phyloP scores from a whole-genome alignment of 2,888 invertebrate genomes.

The Mamestra brassicae region DNA sequence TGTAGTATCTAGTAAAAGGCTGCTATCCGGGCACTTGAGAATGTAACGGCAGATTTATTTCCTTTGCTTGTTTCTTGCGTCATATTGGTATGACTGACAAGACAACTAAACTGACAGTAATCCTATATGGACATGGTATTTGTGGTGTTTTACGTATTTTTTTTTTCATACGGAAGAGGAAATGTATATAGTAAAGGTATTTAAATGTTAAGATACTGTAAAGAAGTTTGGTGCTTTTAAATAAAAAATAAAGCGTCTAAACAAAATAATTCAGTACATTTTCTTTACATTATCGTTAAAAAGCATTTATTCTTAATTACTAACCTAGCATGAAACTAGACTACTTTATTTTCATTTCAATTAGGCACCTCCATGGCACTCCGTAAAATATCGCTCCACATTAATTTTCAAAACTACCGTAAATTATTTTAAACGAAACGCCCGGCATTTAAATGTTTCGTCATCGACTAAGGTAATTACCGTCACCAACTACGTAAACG shows the following conservation, averaged over 20 bases:
- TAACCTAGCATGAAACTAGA: slow-evolving; percentile 13
- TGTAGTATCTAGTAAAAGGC: background rate
- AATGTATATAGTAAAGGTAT: slow-evolving; percentile 1
- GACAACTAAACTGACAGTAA: slow-evolving; percentile 3
- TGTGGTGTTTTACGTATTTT: background rate
- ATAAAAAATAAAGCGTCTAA: background rate
- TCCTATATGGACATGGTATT: slow-evolving; percentile 1
- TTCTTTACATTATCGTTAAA: slow-evolving; percentile 12
- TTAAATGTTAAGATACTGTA: slow-evolving; percentile 2
- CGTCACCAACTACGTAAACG: slow-evolving; percentile 42
- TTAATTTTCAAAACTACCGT: slow-evolving; percentile 44
- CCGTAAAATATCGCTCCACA: slow-evolving; percentile 27
- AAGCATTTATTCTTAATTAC: slow-evolving; percentile 7
- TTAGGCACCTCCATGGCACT: slow-evolving; percentile 20
- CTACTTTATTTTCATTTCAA: slow-evolving; percentile 41
- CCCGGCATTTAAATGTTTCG: slow-evolving; percentile 54
- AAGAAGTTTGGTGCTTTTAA: background rate
- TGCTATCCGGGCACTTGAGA: background rate
- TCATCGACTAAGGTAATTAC: slow-evolving; percentile 56
- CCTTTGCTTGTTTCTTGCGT: slow-evolving; percentile 4
- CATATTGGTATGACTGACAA: background rate
- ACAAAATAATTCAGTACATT: background rate
- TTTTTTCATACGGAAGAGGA: slow-evolving; percentile 29
- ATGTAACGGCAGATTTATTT: slow-evolving; percentile 3
- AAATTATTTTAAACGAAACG: slow-evolving; percentile 47